Conservation (phyloP, 2,113 vertebrate species). For the Hirundichthys speculiger region DNA sequence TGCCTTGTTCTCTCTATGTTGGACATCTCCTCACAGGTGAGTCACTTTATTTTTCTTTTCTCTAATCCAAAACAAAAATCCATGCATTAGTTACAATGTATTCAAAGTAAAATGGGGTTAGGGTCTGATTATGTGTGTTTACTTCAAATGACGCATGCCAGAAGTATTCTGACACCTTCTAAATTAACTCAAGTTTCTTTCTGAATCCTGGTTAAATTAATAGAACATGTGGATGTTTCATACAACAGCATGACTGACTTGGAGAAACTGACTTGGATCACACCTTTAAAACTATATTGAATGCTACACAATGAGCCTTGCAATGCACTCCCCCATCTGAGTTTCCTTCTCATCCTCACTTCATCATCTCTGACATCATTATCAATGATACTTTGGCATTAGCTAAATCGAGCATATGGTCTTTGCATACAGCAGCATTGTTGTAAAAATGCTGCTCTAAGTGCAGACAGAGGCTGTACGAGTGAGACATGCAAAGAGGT, state of each 20-base stretch:
- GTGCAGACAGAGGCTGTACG: slow-evolving; percentile 25
- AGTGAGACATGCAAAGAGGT: slow-evolving; percentile 40
- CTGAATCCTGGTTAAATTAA: slow-evolving; percentile 37
- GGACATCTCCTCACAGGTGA: slow-evolving; percentile 69
- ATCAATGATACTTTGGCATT: slow-evolving; percentile 62
- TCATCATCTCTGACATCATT: slow-evolving; percentile 56
- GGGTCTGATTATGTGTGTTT: slow-evolving; percentile 1
- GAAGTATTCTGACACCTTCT: slow-evolving; percentile 30
- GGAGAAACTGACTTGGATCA: slow-evolving; percentile 2
- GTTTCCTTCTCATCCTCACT: slow-evolving; percentile 49
- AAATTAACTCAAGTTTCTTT: slow-evolving; percentile 33
- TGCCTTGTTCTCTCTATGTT: slow-evolving; percentile 15
- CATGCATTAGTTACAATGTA: background rate
- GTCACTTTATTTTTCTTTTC: slow-evolving; percentile 35
- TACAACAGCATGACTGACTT: slow-evolving; percentile 11
- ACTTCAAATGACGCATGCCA: slow-evolving; percentile 4
- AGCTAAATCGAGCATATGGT: slow-evolving; percentile 47
- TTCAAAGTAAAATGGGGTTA: background rate
- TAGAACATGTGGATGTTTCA: slow-evolving; percentile 46
- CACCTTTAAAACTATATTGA: slow-evolving; percentile 21
- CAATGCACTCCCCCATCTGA: slow-evolving; percentile 24
- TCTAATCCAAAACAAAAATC: slow-evolving; percentile 17
- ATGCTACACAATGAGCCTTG: slow-evolving; percentile 29
- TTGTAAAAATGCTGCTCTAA: slow-evolving; percentile 37
- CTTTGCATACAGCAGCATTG: slow-evolving; percentile 38